Evolutionary conservation across 2,888 invertebrate species (phyloP), one percentile per base, ranked within the genome.

Genomic region (Agrochola circellaris): DNA sequence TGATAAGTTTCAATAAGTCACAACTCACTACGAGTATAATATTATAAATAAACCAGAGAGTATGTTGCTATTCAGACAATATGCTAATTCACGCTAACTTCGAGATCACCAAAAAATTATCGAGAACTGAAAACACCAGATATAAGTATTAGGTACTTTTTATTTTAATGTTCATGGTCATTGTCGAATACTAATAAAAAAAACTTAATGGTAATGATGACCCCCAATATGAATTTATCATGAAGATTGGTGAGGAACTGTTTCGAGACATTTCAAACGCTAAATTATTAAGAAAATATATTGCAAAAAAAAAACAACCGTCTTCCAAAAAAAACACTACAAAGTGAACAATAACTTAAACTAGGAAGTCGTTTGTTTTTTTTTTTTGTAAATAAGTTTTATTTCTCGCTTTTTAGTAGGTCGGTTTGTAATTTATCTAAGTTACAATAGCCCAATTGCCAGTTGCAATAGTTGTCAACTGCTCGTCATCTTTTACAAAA

Each of bases 111-210:
- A 51, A 61, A 8, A 45, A 45, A 45, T 23, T 23, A 45, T 54
- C 26, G 34, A 56, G 5, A 62, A 20, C 11, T 67, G 15, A 23
- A 48, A 73, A 38, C n/a, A 8, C 2, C 23, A 73, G 26, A 11
- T 38, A 26, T 23, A 8, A 38, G 38, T 38, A 20, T 23, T 48
- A 7, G 20, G 7, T 23, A 73, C 20, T 45, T 56, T 48, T 73
- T 23, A 23, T 56, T 42, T 58, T 15, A 58, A 79, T 70, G 69
- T 79, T 60, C 30, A 60, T 34, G 42, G 51, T 42, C 13, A 51
- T 42, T 68, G 23, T 30, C 20, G 11, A 58, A 67, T 67, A 38
- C 9, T 34, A 56, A 64, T 48, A 15, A 15, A 77, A 26, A 54
- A 70, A 48, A 38, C 38, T 7, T 38, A 34, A 34, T 34, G 4